phyloP scores from a whole-genome alignment of 2,797 vertebrate genomes.

The Cossypha polioptera region DNA sequence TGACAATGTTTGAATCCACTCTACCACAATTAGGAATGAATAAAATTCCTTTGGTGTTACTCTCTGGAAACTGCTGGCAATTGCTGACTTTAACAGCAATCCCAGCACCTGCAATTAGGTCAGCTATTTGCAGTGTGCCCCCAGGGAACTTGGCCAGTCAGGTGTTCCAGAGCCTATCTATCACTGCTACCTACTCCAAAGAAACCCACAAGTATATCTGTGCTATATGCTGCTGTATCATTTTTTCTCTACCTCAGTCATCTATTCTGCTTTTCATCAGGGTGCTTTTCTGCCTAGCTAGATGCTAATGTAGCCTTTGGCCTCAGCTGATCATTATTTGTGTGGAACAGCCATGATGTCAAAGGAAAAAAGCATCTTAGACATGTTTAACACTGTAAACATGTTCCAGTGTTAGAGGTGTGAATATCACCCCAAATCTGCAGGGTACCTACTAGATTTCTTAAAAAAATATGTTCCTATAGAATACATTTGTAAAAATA shows the following conservation, averaged over 20 bases:
- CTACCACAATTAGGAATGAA: neutral
- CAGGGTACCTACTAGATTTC: neutral
- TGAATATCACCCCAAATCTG: neutral
- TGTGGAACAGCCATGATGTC: neutral
- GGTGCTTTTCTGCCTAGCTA: neutral
- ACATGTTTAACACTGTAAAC: neutral
- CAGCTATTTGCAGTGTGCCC: conserved; percentile 36
- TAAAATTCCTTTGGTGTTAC: neutral
- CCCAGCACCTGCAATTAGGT: conserved; percentile 42
- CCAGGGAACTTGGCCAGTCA: neutral
- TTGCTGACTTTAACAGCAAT: conserved; percentile 1
- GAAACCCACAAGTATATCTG: neutral
- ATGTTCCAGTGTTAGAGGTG: neutral
- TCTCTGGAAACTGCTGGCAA: neutral
- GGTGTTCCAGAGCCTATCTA: neutral
- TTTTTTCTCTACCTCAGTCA: neutral
- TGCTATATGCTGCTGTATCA: neutral
- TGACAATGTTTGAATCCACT: neutral
- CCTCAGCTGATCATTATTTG: neutral
- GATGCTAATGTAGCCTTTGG: conserved; percentile 5
- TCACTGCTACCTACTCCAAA: neutral
- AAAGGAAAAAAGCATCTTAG: neutral
- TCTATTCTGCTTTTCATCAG: neutral
- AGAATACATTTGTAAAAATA: neutral
- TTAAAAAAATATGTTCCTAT: neutral